These are phyloP conservation scores for Copsychus sechellarum DNA, from an alignment of 2,113 vertebrate genomes.

Conservation along the genomic window DNA sequence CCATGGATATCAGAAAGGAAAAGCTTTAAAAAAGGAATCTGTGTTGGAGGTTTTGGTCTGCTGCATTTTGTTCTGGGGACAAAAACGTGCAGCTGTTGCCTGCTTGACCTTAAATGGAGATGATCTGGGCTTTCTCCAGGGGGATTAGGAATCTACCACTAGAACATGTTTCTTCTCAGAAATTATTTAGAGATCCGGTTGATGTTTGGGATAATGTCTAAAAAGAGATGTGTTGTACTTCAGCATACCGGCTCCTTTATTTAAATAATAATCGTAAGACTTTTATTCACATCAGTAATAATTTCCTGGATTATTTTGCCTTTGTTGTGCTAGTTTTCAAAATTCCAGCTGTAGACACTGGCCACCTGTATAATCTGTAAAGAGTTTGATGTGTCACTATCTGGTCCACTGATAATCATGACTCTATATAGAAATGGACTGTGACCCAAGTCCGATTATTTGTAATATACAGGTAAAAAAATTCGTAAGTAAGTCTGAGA, in stretches of 20 bases:
- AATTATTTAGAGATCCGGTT: slow-evolving; percentile 53
- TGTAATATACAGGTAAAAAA: not conserved
- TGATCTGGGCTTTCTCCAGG: slow-evolving; percentile 70
- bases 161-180: slow-evolving; percentile 43
- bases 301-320: not conserved
- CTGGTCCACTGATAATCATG: rapidly evolving
- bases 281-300: not conserved
- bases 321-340: not conserved
- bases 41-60: slow-evolving; percentile 21
- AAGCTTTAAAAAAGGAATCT: not conserved
- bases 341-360: not conserved
- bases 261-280: not conserved
- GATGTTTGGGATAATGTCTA: slow-evolving; percentile 41
- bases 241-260: not conserved
- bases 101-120: slow-evolving; percentile 80
- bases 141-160: slow-evolving; percentile 64
- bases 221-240: not conserved
- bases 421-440: not conserved
- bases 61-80: slow-evolving; percentile 43
- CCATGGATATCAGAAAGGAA: not conserved
- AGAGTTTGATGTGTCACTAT: not conserved
- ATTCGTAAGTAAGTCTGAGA: not conserved
- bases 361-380: not conserved
- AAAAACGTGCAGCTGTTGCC: slow-evolving; percentile 64
- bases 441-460: not conserved